These are phyloP conservation scores for Acanthornis magna DNA, from an alignment of 2,797 vertebrate genomes.

Conservation along the genomic window DNA sequence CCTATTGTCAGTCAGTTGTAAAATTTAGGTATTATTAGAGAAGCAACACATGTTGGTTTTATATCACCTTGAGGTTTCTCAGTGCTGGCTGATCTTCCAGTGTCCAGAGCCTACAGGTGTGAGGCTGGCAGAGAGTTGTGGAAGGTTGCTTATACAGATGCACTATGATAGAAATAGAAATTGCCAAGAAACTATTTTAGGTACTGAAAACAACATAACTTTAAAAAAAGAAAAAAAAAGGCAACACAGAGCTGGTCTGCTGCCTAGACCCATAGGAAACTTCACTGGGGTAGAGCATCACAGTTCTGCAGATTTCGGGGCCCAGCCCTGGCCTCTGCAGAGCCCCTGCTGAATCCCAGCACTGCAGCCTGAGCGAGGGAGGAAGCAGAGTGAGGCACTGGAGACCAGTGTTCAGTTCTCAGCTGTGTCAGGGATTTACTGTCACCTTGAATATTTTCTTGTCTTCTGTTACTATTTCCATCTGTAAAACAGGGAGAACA, in stretches of 20 bases:
- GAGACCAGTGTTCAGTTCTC: neutral
- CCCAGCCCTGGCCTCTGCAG: neutral
- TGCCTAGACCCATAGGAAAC: neutral
- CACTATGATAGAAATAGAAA: no score
- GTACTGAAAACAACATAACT: no score
- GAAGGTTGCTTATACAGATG: neutral
- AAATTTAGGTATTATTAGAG: neutral
- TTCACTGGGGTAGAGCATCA: neutral
- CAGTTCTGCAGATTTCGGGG: neutral
- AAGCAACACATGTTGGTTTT: neutral
- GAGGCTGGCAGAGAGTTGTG: neutral
- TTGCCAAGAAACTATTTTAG: no score
- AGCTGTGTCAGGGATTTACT: neutral
- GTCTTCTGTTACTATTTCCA: neutral
- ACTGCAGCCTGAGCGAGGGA: neutral
- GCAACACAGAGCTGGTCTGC: neutral
- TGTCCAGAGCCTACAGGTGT: neutral
- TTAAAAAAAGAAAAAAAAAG: fast-evolving
- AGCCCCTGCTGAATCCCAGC: neutral
- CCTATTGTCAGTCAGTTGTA: neutral
- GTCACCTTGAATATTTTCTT: neutral
- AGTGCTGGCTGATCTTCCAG: neutral
- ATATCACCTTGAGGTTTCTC: neutral
- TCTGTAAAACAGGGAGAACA: neutral
- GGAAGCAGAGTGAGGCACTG: neutral